These are phyloP conservation scores for Crocidura indochinensis DNA, from an alignment of 2,797 vertebrate genomes.

Conservation along the genomic window DNA sequence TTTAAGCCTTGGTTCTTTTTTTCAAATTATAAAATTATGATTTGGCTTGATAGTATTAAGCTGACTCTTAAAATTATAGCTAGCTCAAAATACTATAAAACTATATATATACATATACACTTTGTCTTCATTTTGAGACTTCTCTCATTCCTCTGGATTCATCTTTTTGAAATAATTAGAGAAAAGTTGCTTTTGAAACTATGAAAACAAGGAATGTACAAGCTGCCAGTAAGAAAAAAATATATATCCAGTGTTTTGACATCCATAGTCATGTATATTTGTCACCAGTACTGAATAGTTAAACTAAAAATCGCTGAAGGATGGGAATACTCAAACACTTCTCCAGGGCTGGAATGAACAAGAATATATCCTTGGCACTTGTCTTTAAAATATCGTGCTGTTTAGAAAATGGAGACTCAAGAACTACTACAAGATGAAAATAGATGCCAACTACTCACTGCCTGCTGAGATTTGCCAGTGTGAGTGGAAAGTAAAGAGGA, in stretches of 20 bases:
- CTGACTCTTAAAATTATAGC: neutral
- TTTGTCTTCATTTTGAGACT: neutral
- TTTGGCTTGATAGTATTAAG: neutral
- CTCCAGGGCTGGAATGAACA: neutral
- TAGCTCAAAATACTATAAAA: slow-evolving; percentile 18
- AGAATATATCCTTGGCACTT: slow-evolving; percentile 48
- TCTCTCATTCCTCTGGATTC: neutral
- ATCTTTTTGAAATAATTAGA: slow-evolving; percentile 39
- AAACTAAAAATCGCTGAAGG: slow-evolving; percentile 42
- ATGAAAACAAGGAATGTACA: neutral
- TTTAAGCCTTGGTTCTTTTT: neutral
- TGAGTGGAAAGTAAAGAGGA: slow-evolving; percentile 66
- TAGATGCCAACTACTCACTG: slow-evolving; percentile 67
- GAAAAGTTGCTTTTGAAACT: slow-evolving; percentile 19
- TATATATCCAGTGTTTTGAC: neutral
- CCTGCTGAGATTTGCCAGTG: slow-evolving; percentile 74
- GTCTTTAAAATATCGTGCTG: slow-evolving; percentile 63
- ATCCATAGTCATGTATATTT: neutral
- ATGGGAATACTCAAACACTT: neutral
- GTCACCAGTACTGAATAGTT: slow-evolving; percentile 32
- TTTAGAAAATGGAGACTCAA: slow-evolving; percentile 75
- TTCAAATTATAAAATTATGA: neutral
- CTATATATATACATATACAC: neutral
- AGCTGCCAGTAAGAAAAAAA: neutral
- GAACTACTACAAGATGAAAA: slow-evolving; percentile 73